Evolutionary conservation across 1,140 invertebrate genomes (phyloP), one percentile per base, ranked within the genome.

Genomic region (Drosophila paulistorum): DNA sequence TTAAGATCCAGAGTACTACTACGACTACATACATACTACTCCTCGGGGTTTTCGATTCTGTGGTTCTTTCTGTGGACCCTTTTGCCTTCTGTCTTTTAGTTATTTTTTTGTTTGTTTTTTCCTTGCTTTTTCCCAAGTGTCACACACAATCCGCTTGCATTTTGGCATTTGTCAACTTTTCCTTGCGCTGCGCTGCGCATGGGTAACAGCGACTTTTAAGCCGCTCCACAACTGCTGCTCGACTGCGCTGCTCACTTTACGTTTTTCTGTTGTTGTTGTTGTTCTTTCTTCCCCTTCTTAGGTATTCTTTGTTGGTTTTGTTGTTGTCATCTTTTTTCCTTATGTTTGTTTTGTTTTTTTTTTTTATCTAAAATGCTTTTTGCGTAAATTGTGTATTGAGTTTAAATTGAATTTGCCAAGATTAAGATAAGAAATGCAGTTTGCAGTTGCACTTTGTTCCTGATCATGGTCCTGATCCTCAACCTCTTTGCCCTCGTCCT

Each of bases 371-470:
- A 89, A 89, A 89, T 90, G 84, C 84, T 89, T 89, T 85, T 89
- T 89, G 85, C 85, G 80, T 89, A 89, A 89, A 89, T 89, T 89
- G 84, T 81, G 84, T 89, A 89, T 89, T 89, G 84, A 89, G 84
- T 89, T 89, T 89, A 89, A 89, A 89, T 89, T 89, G 81, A 89
- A 89, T 90, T 89, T 89, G 80, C 84, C 77, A 66, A 81, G 84
- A 89, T 89, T 89, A 89, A 89, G 84, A 89, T 89, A 89, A 89
- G 74, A 84, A 89, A 71, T 81, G 77, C 83, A 82, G 74, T 68
- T 72, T 69, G 20, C 45, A 51, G 45, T 51, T 51, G 45, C 45
- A 51, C 45, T 51, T 51, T 11, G 17, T 51, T 23, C 45, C 20
- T 23, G 17, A 6, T 23, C 45, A 2, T 23, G 45, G 17, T 51